These are phyloP conservation scores for Craterocephalus amniculus DNA, from an alignment of 2,797 vertebrate species.

Conservation along the genomic window DNA sequence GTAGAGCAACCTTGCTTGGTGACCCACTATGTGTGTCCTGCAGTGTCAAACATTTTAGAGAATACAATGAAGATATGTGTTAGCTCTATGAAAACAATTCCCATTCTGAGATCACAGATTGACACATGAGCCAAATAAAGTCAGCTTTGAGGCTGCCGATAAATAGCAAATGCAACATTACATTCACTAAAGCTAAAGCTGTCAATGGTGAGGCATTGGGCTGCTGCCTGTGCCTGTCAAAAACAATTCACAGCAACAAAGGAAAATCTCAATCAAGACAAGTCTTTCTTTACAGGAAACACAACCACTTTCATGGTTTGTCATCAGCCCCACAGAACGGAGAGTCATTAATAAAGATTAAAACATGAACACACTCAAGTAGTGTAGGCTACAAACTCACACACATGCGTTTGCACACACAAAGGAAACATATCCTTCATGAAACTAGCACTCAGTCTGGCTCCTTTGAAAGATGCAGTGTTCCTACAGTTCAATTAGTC, in stretches of 20 bases:
- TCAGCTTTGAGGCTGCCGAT: conserved; percentile 40
- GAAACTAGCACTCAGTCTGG: conserved; percentile 36
- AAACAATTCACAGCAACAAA: conserved; percentile 67
- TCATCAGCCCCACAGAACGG: conserved; percentile 41
- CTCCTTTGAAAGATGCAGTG: conserved; percentile 63
- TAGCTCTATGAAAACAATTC: not conserved
- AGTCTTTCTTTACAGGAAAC: conserved; percentile 40
- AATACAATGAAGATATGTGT: conserved; percentile 26
- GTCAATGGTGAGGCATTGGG: conserved; percentile 54
- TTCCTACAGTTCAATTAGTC: conserved; percentile 72
- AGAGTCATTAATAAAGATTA: conserved; percentile 39
- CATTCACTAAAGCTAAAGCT: conserved; percentile 53
- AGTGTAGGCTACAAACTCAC: not conserved
- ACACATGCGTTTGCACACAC: not conserved
- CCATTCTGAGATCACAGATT: conserved; percentile 18
- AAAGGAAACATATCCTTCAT: conserved; percentile 27
- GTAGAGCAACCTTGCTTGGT: conserved; percentile 28
- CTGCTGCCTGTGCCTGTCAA: conserved; percentile 55
- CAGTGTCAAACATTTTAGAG: conserved; percentile 35
- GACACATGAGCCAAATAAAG: conserved; percentile 47
- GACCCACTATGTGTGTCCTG: conserved; percentile 18
- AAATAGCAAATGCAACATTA: conserved; percentile 56
- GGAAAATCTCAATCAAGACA: conserved; percentile 63
- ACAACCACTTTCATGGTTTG: conserved; percentile 19
- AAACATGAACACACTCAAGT: conserved; percentile 24